Evolutionary conservation across 2,888 invertebrate genomes (phyloP), one percentile per base, ranked within the genome.

Genomic region (Pegoplata infirma): DNA sequence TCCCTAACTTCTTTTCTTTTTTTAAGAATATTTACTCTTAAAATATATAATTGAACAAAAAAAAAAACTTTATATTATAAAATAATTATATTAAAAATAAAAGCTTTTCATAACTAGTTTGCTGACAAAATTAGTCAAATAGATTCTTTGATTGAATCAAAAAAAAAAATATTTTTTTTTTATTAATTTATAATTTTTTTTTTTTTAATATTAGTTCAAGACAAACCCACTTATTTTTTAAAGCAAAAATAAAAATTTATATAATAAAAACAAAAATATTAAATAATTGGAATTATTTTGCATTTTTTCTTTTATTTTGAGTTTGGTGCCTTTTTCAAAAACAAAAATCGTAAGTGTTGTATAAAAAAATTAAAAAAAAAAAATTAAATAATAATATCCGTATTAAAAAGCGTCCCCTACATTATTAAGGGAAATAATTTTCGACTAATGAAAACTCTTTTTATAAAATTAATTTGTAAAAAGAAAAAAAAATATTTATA

Each of bases 401-500:
- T 23, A 28, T 36, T 40, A 21, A 17, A 59, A 71, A 59, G 79
- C 79, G 78, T 74, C 69, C 71, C 69, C 61, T 79, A 79, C 79
- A 79, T 32, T 71, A 79, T 75, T 51, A 75, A 79, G 79, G 79
- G 75, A 71, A 78, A 67, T 16, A 17, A 40, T 71, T 74, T 79
- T 79, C 79, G 79, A 79, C 79, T 79, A 75, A 71, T 58, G 73
- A 47, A 64, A 63, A 25, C 25, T 49, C 58, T 28, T 8, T 40
- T n/a, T 40, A 40, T 14, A 44, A 40, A 40, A 40, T 55, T 40
- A n/a, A 49, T 16, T 59, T 59, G 59, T 25, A 63, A 36, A 8
- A 53, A 28, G 4, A 28, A 32, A 23, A 17, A 36, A 12, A 16
- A 5, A 10, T 8, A 64, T 12, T n/a, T 14, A 17, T 12, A 32